These are phyloP conservation scores for Watsonalla binaria DNA, from an alignment of 2,888 invertebrate genomes.

Conservation along the genomic window DNA sequence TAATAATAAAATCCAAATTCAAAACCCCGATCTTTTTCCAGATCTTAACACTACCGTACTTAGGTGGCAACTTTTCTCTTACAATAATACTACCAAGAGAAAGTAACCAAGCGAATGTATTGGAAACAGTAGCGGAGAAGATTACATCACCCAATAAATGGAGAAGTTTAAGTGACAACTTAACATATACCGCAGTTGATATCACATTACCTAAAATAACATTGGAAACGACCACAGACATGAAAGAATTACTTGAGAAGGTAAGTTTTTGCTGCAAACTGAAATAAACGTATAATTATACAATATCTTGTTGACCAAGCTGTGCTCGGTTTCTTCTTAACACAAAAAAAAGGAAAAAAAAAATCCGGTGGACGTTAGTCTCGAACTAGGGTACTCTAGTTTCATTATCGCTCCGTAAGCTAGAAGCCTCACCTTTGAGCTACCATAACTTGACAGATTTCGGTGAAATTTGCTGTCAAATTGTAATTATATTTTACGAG, in stretches of 20 bases:
- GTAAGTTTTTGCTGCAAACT: conserved; percentile 20
- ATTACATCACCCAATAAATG: conserved; percentile 13
- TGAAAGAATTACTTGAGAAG: conserved; percentile 23
- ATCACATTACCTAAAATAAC: conserved; percentile 30
- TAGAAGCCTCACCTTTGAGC: no score
- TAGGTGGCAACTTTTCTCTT: conserved; percentile 26
- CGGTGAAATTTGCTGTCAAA: no score
- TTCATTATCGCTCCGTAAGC: no score
- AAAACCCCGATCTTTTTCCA: conserved; percentile 16
- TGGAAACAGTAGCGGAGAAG: conserved; percentile 16
- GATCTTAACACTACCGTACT: conserved; percentile 33
- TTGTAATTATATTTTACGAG: no score
- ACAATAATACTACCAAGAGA: conserved; percentile 27
- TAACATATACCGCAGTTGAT: conserved; percentile 12
- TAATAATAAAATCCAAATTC: neutral
- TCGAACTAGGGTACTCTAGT: no score
- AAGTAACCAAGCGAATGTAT: neutral
- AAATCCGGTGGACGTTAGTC: no score
- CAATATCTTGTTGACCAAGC: no score
- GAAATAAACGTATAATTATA: no score
- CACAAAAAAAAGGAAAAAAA: no score
- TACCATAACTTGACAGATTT: no score
- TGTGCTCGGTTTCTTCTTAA: no score
- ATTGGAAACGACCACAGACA: conserved; percentile 19
- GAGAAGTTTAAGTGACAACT: conserved; percentile 6